These are phyloP conservation scores for Sebastes variabilis DNA, from an alignment of 2,797 vertebrate species.

Conservation along the genomic window DNA sequence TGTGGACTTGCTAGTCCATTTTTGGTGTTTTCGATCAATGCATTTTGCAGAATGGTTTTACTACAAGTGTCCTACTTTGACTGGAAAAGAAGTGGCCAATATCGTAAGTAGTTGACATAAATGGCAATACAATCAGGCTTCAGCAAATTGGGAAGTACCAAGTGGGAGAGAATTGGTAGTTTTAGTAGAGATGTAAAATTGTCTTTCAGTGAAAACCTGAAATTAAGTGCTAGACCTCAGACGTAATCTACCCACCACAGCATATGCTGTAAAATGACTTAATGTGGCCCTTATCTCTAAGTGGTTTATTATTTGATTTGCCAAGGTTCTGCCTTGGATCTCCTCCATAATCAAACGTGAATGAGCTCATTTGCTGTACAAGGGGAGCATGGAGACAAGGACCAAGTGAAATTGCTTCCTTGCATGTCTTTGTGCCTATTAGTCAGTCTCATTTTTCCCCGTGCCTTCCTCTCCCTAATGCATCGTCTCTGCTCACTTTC, in stretches of 20 bases:
- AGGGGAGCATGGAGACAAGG: conserved; percentile 40
- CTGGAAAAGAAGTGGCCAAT: neutral
- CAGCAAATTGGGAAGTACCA: neutral
- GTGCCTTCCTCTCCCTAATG: conserved; percentile 11
- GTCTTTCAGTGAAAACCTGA: neutral
- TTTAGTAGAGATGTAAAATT: conserved; percentile 7
- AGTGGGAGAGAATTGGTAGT: neutral
- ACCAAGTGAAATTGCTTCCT: conserved; percentile 52
- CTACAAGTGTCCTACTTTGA: neutral
- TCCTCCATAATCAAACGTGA: conserved; percentile 65
- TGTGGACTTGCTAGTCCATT: neutral
- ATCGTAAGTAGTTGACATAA: neutral
- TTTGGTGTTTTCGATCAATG: neutral
- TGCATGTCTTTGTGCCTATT: conserved; percentile 40
- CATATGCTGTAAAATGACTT: conserved; percentile 30
- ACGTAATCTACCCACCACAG: conserved; percentile 8
- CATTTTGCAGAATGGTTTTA: neutral
- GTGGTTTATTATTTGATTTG: conserved; percentile 65
- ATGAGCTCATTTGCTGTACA: conserved; percentile 65
- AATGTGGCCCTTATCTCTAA: conserved; percentile 43
- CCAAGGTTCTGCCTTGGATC: conserved; percentile 56
- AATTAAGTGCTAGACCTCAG: conserved; percentile 6
- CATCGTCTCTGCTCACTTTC: conserved; percentile 16
- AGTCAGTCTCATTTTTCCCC: conserved; percentile 25
- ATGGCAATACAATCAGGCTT: neutral